A percentile compares a stretch with the other conserved stretches of the same genome.
phyloP scores from a whole-genome alignment of 2,113 vertebrate genomes.

The Nansenia antarctica region DNA sequence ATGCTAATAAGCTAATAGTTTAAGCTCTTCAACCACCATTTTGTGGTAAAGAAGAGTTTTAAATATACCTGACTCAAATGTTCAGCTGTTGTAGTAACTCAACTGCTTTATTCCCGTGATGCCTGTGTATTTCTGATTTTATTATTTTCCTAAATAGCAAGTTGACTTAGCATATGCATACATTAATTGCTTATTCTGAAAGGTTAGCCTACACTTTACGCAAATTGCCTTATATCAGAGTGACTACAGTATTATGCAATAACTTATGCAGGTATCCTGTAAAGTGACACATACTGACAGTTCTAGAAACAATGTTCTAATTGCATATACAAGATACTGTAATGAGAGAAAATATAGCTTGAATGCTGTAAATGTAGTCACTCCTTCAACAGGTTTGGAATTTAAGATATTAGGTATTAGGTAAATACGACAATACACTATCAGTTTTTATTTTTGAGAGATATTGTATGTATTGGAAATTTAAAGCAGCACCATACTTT shows the following conservation, averaged over 20 bases:
- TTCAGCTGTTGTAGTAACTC: conserved; percentile 46
- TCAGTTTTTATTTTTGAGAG: too few species aligned
- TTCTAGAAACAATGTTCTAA: neutral
- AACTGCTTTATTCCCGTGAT: conserved; percentile 39
- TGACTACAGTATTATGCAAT: neutral
- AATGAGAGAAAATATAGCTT: neutral
- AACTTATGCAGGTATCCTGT: neutral
- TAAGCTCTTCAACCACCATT: conserved; percentile 45
- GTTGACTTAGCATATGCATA: conserved; percentile 47
- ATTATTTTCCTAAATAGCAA: conserved; percentile 22
- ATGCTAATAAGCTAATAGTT: conserved; percentile 75
- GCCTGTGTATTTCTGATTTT: conserved; percentile 34
- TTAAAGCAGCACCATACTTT: neutral
- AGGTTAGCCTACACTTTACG: neutral
- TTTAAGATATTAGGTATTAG: neutral
- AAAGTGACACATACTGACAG: neutral
- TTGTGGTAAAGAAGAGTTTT: conserved; percentile 50
- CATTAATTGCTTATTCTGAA: neutral
- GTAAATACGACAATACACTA: neutral
- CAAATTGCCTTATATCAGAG: neutral
- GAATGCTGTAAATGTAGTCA: neutral
- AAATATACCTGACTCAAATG: conserved; percentile 44
- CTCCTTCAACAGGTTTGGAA: neutral
- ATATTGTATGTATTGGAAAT: neutral
- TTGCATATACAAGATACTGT: neutral